Conservation (phyloP, 2,888 invertebrate genomes). For the Hylaea fasciaria region DNA sequence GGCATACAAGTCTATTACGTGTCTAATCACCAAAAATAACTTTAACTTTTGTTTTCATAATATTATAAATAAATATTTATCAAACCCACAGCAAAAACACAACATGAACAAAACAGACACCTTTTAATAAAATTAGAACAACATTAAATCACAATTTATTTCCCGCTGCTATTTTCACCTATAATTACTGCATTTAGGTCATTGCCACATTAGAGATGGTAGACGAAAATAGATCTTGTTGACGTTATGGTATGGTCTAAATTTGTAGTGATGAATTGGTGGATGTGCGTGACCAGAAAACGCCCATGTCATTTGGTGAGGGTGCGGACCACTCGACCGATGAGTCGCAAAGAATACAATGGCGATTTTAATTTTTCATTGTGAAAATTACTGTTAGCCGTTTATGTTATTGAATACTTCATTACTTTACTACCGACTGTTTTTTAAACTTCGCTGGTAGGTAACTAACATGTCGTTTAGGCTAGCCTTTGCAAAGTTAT, state of each 20-base stretch:
- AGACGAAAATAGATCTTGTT: slow-evolving; percentile 58
- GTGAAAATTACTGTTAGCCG: slow-evolving; percentile 11
- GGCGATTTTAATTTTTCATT: slow-evolving; percentile 38
- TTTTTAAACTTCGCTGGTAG: too few relatives aligned
- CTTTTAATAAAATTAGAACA: slow-evolving; percentile 53
- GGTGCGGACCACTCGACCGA: slow-evolving; percentile 60
- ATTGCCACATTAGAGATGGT: slow-evolving; percentile 44
- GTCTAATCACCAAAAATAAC: too few relatives aligned
- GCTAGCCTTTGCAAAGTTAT: too few relatives aligned
- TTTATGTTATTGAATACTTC: slow-evolving; percentile 10
- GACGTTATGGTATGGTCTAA: slow-evolving; percentile 48
- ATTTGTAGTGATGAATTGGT: slow-evolving; percentile 46
- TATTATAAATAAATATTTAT: too few relatives aligned
- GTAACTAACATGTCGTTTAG: too few relatives aligned
- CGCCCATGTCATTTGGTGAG: slow-evolving; percentile 70
- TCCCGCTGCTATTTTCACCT: slow-evolving; percentile 57
- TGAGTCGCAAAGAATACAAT: slow-evolving; percentile 41
- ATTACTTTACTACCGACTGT: too few relatives aligned
- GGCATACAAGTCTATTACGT: too few relatives aligned
- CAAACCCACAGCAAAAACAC: not conserved
- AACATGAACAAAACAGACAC: slow-evolving; percentile 24
- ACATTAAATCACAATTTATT: slow-evolving; percentile 65
- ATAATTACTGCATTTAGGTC: slow-evolving; percentile 64
- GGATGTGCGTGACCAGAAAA: slow-evolving; percentile 71
- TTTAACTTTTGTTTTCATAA: too few relatives aligned